These are phyloP conservation scores for Scatophagus argus DNA, from an alignment of 2,113 vertebrate species.

Conservation along the genomic window DNA sequence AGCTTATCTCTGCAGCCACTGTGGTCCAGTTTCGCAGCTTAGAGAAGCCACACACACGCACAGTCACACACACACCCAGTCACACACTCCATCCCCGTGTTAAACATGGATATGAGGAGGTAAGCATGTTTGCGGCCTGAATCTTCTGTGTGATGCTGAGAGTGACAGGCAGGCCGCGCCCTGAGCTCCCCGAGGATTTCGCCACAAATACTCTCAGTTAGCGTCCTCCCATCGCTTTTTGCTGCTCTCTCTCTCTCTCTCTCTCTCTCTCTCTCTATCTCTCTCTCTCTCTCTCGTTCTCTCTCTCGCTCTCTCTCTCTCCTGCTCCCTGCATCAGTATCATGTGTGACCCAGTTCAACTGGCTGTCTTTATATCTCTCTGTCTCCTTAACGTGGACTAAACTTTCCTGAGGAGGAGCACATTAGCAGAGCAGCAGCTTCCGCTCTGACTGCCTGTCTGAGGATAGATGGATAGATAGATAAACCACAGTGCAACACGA, in stretches of 20 bases:
- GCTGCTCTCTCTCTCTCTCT: slow-evolving; percentile 24
- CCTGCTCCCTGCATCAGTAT: slow-evolving; percentile 39
- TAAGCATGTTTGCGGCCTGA: slow-evolving; percentile 43
- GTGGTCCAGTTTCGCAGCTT: slow-evolving; percentile 57
- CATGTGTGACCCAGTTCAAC: slow-evolving; percentile 67
- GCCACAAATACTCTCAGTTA: slow-evolving; percentile 27
- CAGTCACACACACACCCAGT: slow-evolving; percentile 11
- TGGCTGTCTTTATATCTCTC: slow-evolving; percentile 10
- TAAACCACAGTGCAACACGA: background rate
- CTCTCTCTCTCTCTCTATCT: too few relatives aligned
- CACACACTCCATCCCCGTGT: background rate
- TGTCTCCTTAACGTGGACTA: slow-evolving; percentile 19
- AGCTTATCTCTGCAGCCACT: slow-evolving; percentile 9
- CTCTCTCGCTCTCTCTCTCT: too few relatives aligned
- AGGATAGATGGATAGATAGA: too few relatives aligned
- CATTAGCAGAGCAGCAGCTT: slow-evolving; percentile 16
- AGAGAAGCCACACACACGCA: slow-evolving; percentile 27
- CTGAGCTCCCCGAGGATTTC: slow-evolving; percentile 35
- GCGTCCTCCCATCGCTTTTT: slow-evolving; percentile 12
- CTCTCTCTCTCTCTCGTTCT: too few relatives aligned
- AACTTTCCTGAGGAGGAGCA: slow-evolving; percentile 47
- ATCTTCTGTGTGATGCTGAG: slow-evolving; percentile 26
- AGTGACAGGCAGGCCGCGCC: slow-evolving; percentile 21
- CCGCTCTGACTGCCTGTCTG: background rate
- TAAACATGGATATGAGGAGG: slow-evolving; percentile 53